Conservation (phyloP, 2,113 vertebrate species). For the Sylvilagus bachmani region DNA sequence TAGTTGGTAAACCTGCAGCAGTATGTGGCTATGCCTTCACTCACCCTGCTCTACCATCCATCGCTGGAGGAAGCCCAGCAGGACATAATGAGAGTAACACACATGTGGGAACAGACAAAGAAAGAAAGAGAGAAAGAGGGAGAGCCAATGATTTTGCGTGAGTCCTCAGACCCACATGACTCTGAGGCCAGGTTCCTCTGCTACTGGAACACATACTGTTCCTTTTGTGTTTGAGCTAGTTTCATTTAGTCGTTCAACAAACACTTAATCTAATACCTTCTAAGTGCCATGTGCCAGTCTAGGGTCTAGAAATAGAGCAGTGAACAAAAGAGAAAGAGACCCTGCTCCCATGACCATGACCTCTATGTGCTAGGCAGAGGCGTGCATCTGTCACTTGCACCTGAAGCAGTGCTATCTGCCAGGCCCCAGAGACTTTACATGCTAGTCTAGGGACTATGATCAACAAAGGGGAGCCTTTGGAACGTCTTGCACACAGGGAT, state of each 20-base stretch:
- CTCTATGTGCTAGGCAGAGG: background rate
- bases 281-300: background rate
- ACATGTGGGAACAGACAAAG: background rate
- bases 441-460: background rate
- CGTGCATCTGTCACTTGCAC: conserved; percentile 10
- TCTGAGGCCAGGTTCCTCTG: background rate
- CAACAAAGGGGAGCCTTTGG: background rate
- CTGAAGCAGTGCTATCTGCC: background rate
- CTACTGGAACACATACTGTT: background rate
- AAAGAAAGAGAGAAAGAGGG: background rate
- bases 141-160: background rate
- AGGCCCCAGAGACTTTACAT: background rate
- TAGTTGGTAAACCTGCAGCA: conserved; percentile 14
- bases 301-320: background rate
- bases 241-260: conserved; percentile 56
- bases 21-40: background rate
- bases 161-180: background rate
- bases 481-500: conserved; percentile 3
- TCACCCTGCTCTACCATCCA: background rate
- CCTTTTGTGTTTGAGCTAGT: background rate
- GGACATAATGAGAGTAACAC: background rate
- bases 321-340: background rate
- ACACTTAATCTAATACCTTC: background rate
- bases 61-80: background rate
- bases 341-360: background rate